A percentile compares a stretch with the other conserved stretches of the same genome.
Conservation (phyloP, 2,113 vertebrate species). For the Ursus arctos region DNA sequence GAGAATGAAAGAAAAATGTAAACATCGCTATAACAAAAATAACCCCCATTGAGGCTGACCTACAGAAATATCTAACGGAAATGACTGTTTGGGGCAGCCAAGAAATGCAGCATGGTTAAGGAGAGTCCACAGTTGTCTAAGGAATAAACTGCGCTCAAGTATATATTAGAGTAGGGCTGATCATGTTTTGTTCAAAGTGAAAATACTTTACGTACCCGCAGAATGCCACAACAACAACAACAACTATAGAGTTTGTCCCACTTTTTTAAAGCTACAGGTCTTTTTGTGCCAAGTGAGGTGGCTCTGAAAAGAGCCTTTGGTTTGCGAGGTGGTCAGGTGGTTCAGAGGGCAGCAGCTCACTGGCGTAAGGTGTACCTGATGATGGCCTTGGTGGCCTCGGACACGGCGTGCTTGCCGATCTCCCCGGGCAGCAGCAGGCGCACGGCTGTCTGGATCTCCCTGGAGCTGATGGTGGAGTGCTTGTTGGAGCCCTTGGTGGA, state of each 20-base stretch:
- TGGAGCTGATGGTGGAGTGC: too few relatives aligned
- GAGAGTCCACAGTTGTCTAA: not conserved
- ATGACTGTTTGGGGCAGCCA: not conserved
- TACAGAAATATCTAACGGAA: not conserved
- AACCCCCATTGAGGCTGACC: not conserved
- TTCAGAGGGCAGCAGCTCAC: too few relatives aligned
- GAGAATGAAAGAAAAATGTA: not conserved
- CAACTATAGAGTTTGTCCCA: not conserved
- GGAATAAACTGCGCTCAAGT: not conserved
- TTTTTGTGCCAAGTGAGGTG: not conserved
- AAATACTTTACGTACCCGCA: not conserved
- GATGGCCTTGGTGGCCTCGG: too few relatives aligned
- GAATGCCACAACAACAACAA: not conserved
- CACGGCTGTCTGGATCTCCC: too few relatives aligned
- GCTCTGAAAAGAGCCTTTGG: not conserved
- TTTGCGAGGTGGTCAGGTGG: too few relatives aligned
- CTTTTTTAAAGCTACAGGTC: not conserved
- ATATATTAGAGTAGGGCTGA: not conserved
- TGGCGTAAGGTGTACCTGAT: too few relatives aligned
- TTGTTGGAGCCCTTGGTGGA: too few relatives aligned
- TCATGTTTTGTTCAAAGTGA: not conserved
- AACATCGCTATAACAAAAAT: not conserved
- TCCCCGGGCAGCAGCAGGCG: too few relatives aligned
- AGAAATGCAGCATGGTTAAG: not conserved
- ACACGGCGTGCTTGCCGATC: too few relatives aligned